phyloP scores from a whole-genome alignment of 2,888 invertebrate species.

The Eristalis intricaria region DNA sequence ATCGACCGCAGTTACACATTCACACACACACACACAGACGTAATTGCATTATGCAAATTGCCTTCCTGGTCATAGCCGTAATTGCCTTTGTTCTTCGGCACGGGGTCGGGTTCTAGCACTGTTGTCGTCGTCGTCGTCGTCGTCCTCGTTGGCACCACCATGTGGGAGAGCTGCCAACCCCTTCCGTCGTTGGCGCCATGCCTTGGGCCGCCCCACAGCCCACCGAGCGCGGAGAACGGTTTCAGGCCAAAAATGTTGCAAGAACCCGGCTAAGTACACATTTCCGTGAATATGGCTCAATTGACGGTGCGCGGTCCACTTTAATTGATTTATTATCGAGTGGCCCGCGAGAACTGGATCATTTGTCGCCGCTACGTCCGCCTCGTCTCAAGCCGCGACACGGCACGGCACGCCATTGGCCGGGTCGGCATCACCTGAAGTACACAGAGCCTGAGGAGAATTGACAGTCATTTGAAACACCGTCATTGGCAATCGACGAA shows the following conservation, averaged over 20 bases:
- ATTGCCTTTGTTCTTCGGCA: conserved; percentile 67
- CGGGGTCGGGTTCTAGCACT: conserved; percentile 19
- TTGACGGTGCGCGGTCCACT: conserved; percentile 43
- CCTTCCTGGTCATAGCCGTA: conserved; percentile 58
- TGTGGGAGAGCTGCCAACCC: too few relatives aligned
- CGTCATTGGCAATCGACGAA: not conserved
- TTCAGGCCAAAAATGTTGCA: conserved; percentile 45
- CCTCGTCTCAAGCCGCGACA: not conserved
- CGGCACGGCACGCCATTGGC: not conserved
- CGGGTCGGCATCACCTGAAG: conserved; percentile 32
- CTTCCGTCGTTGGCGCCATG: conserved; percentile 54
- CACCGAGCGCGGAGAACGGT: conserved; percentile 11
- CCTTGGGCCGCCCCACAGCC: not conserved
- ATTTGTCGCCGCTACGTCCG: conserved; percentile 45
- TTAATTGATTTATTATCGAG: conserved; percentile 67
- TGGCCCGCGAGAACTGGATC: conserved; percentile 44
- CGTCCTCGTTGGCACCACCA: too few relatives aligned
- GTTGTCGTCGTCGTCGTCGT: not conserved
- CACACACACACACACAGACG: conserved; percentile 33
- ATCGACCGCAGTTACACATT: conserved; percentile 63
- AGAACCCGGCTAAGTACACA: conserved; percentile 46
- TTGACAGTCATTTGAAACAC: not conserved
- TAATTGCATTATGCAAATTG: conserved; percentile 72
- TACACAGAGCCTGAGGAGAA: not conserved
- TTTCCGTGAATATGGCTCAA: conserved; percentile 63